Base-by-base conservation (phyloP, 2,113 vertebrate species). In the Stegastes partitus region DNA sequence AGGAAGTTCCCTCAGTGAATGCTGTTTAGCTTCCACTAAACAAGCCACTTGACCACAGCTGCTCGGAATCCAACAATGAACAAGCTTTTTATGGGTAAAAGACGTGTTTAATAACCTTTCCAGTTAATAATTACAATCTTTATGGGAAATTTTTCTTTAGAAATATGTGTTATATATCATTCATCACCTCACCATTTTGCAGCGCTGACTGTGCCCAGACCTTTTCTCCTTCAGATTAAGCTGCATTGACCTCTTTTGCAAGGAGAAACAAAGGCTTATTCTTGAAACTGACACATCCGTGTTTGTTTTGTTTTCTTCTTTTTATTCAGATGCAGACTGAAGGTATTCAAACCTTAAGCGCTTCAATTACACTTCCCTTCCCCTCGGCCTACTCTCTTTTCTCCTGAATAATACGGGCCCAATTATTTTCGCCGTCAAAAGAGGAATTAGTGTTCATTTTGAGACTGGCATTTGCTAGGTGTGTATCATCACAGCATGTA, bases 391-490 rank as follows among this genome's bases (percentile, higher is more conserved):
- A 1, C 61, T 66, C 69, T 65, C 59, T 31, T 55, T 69, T 90
- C 69, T 74, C 73, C 77, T 23, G 49, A 34, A 37, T 78, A 86
- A 88, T 76, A 49, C 68, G 3, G 34, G 57, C 23, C 71, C 85
- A 83, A 88, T 81, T 84, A 80, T 90, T 77, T 62, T 58, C 21
- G 4, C 45, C 15, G 14, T 88, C 75, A 87, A 87, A 88, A 87
- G 68, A 59, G 83, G 87, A 90, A 88, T 91, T 91, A 88, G 74
- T 50, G 75, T 86, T 89, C 84, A 84, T 88, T 89, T 82, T 65
- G 77, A 87, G 86, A 88, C 87, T 77, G 86, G 68, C 75, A 58
- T 79, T 81, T 12, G 61, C 42, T 14, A 28, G 87, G 78, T 75
- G 65, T 91, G 89, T 81, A 76, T 64, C 84, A 78, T 69, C 78